Evolutionary conservation across 1,140 invertebrate genomes (phyloP), one percentile per base, ranked within the genome.

Genomic region (Oscheius sp.): DNA sequence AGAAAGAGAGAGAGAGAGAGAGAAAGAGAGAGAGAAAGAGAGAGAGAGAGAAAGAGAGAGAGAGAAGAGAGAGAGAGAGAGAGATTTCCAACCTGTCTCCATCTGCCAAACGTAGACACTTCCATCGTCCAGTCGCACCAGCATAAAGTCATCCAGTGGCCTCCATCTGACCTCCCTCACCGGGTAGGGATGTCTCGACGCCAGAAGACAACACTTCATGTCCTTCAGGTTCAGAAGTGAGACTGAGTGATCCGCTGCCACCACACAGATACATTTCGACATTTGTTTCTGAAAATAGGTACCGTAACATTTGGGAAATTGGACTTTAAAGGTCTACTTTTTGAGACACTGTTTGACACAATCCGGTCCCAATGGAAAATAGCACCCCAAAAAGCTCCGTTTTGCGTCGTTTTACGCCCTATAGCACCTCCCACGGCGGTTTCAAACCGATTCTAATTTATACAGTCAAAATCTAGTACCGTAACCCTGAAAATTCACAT

Each of bases 41-140:
- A n/a, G n/a, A n/a, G n/a, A n/a, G n/a, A n/a, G n/a, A n/a, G n/a
- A n/a, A n/a, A n/a, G n/a, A 42, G 38, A 10, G 38, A 10, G 10
- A 10, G n/a, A 10, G 10, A 42, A 42, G n/a, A n/a, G 38, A 42
- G 38, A 42, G 10, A 10, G 10, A 10, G 10, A 10, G 38, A n/a
- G n/a, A 42, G n/a, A n/a, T n/a, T 10, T 75, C 28, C 10, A 23
- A 89, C 90, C 95, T 52, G 95, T 99, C 87, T 99, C 96, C 94
- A 99, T 98, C 88, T 99, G 95, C 96, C 96, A 99, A 1, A 98
- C 93, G 85, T 97, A 97, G 10, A 97, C 94, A 3, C 93, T 94
- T 18, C 95, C 94, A 87, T 99, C 95, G 13, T 93, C 91, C 84
- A 94, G 97, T n/a, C 93, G 93, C 20, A 98, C 92, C 75, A 99